Percentiles rank a stretch among this genome's conserved stretches.
Evolutionary conservation across 2,888 invertebrate species (phyloP).

Genomic region (Apodemia duryi): DNA sequence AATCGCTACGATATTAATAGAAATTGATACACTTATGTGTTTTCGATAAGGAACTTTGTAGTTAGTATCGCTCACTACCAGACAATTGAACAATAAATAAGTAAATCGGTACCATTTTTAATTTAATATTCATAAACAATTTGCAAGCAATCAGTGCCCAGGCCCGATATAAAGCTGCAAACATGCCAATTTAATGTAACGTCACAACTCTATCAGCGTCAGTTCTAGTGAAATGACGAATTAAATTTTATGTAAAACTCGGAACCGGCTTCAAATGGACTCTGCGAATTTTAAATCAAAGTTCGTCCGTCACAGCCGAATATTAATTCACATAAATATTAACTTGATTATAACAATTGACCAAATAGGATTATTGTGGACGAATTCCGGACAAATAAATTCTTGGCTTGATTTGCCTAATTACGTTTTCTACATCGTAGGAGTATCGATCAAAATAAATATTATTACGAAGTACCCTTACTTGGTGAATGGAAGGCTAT

Average conservation of each 20-base stretch:
- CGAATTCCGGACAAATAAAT: not conserved
- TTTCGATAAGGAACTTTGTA: too few relatives aligned
- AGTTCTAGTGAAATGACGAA: slow-evolving; percentile 52
- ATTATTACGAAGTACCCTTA: too few relatives aligned
- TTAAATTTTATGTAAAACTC: slow-evolving; percentile 51
- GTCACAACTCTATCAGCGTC: slow-evolving; percentile 49
- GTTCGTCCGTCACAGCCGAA: not conserved
- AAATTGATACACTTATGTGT: too few relatives aligned
- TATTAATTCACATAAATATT: slow-evolving; percentile 3
- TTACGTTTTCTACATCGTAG: not conserved
- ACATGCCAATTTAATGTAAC: slow-evolving; percentile 43
- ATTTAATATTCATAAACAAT: slow-evolving; percentile 38
- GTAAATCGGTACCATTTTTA: slow-evolving; percentile 25
- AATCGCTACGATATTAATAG: too few relatives aligned
- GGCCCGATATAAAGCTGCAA: slow-evolving; percentile 40
- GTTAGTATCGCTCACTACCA: too few relatives aligned
- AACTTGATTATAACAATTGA: not conserved
- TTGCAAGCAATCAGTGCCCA: slow-evolving; percentile 41
- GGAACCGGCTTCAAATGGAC: slow-evolving; percentile 39
- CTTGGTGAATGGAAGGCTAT: too few relatives aligned
- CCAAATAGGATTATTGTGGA: not conserved
- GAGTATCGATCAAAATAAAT: too few relatives aligned
- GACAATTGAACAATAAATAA: too few relatives aligned
- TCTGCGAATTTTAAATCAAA: slow-evolving; percentile 48
- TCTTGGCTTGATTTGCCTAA: not conserved